Percentiles rank a stretch among this genome's conserved stretches.
Evolutionary conservation across 2,113 vertebrate species (phyloP).

Genomic region (Caranx ignobilis): DNA sequence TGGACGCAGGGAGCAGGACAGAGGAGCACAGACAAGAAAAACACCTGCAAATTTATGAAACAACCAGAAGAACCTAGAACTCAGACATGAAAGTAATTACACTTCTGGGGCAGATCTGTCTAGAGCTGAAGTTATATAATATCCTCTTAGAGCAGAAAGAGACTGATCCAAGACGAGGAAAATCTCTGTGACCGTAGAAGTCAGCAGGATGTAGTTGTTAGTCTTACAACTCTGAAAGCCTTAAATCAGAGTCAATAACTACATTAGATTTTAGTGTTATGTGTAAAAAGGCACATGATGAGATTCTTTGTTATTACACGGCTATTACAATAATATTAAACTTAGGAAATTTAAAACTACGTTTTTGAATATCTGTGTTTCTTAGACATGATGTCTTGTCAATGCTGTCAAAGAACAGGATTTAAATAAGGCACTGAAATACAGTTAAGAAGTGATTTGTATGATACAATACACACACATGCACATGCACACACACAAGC

Average conservation of each 20-base stretch:
- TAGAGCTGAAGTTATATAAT: constrained; percentile 37
- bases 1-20: neutral
- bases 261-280: neutral
- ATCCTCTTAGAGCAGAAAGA: neutral
- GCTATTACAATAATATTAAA: too few species aligned
- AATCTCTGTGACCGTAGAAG: constrained; percentile 29
- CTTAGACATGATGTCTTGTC: neutral
- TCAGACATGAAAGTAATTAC: constrained; percentile 11
- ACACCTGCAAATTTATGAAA: constrained; percentile 5
- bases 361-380: neutral
- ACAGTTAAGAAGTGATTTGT: too few species aligned
- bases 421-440: neutral
- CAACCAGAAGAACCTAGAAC: constrained; percentile 17
- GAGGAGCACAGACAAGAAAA: neutral
- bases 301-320: too few species aligned
- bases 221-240: neutral
- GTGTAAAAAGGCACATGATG: neutral
- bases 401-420: too few species aligned
- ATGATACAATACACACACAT: neutral
- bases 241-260: neutral
- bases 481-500: neutral
- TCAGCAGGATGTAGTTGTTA: neutral
- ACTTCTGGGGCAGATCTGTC: constrained; percentile 20
- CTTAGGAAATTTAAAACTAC: too few species aligned
- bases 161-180: constrained; percentile 35